phyloP scores from a whole-genome alignment of 2,888 invertebrate genomes.

The Leptopterna dolabrata region DNA sequence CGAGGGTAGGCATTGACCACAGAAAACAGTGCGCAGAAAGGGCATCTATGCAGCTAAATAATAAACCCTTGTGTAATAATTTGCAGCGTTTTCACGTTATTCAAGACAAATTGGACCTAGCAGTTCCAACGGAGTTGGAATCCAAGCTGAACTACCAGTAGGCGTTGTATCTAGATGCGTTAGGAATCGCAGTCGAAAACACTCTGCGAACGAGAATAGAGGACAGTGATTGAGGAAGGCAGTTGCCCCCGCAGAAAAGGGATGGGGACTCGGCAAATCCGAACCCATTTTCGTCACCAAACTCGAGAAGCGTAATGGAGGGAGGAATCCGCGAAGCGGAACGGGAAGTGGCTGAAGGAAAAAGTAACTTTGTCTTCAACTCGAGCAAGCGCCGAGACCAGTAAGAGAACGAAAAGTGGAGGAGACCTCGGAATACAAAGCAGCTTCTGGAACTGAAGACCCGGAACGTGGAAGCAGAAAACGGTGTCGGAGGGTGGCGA shows the following conservation, averaged over 20 bases:
- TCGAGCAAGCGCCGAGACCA: too few species aligned
- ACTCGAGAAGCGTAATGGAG: not conserved
- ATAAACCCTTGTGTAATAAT: too few species aligned
- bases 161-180: not conserved
- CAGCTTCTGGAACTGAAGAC: constrained; percentile 27
- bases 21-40: too few species aligned
- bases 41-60: too few species aligned
- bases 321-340: constrained; percentile 15
- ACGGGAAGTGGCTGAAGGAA: constrained; percentile 41
- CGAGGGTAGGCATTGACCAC: too few species aligned
- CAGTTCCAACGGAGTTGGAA: too few species aligned
- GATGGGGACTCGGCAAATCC: constrained; percentile 8
- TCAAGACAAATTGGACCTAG: too few species aligned
- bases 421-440: constrained; percentile 18
- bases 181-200: not conserved
- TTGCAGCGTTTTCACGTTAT: too few species aligned
- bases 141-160: not conserved
- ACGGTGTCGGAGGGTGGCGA: not conserved
- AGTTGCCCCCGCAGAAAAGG: not conserved
- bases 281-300: constrained; percentile 40
- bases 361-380: constrained; percentile 44
- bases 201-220: not conserved
- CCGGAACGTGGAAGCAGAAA: not conserved
- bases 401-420: constrained; percentile 36
- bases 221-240: not conserved